phyloP scores from a whole-genome alignment of 1,140 invertebrate genomes.

The Stenopsyche tienmushanensis region DNA sequence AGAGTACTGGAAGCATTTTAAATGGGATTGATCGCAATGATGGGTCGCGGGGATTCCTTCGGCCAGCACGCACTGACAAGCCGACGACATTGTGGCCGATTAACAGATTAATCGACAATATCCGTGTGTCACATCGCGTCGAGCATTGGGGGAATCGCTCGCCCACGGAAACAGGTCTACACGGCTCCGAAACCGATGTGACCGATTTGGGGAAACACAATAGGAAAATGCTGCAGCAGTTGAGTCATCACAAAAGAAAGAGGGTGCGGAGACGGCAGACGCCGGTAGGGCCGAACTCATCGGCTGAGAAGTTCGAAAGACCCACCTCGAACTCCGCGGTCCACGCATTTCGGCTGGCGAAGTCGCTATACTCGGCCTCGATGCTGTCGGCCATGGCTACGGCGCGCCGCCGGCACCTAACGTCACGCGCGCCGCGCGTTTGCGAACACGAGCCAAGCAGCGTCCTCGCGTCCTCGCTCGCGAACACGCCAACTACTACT shows the following conservation, averaged over 20 bases:
- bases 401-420: not conserved
- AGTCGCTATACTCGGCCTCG: constrained; percentile 6
- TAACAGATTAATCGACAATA: not conserved
- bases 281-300: not conserved
- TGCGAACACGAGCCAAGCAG: not conserved
- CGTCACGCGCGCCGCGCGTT: not conserved
- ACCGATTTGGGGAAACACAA: not conserved
- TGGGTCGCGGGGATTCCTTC: too few relatives aligned
- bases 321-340: constrained; percentile 15
- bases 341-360: constrained; percentile 2
- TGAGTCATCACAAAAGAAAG: too few relatives aligned
- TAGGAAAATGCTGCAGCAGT: not conserved
- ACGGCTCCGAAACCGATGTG: too few relatives aligned
- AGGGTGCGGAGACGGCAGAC: not conserved
- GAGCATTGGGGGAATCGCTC: too few relatives aligned
- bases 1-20: too few relatives aligned
- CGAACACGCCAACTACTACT: too few relatives aligned
- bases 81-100: not conserved
- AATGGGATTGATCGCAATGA: too few relatives aligned
- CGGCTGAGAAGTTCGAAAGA: not conserved
- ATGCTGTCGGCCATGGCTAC: constrained; percentile 5
- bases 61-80: too few relatives aligned
- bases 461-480: not conserved
- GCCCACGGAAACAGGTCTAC: too few relatives aligned
- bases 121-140: too few relatives aligned